Conservation (phyloP, 2,888 invertebrate genomes). For the Disparrhopalites patrizii region DNA sequence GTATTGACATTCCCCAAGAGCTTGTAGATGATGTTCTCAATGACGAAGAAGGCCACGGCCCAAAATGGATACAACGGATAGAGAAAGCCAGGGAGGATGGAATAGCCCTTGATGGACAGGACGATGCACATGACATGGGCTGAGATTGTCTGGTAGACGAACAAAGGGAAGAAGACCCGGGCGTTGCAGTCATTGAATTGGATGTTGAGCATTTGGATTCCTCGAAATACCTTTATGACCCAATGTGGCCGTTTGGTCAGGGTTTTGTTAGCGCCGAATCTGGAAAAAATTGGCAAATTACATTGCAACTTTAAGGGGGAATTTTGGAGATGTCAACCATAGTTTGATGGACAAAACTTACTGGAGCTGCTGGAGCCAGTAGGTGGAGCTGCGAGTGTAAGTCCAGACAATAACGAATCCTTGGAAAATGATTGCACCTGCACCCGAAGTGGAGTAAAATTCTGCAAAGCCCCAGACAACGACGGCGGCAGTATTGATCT, state of each 20-base stretch:
- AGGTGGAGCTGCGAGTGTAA: not conserved
- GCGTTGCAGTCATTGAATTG: slow-evolving; percentile 7
- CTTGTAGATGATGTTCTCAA: not conserved
- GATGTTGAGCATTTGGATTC: not conserved
- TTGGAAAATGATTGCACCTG: not conserved
- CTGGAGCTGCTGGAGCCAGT: slow-evolving; percentile 1
- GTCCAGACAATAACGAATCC: not conserved
- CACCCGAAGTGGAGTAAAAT: not conserved
- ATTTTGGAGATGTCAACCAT: too few relatives aligned
- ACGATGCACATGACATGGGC: not conserved
- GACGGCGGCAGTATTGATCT: not conserved
- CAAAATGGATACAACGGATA: not conserved
- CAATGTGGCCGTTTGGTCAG: not conserved
- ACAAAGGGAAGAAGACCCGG: not conserved
- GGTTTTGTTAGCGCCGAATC: not conserved
- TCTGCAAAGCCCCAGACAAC: too few relatives aligned
- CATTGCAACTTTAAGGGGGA: too few relatives aligned
- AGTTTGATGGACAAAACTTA: too few relatives aligned
- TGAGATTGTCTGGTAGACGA: not conserved
- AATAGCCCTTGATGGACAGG: not conserved
- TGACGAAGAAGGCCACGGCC: not conserved
- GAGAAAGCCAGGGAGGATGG: not conserved
- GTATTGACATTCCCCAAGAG: not conserved
- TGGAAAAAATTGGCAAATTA: too few relatives aligned
- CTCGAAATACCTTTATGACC: not conserved